phyloP scores from a whole-genome alignment of 2,113 vertebrate species.

The Corythoichthys intestinalis region DNA sequence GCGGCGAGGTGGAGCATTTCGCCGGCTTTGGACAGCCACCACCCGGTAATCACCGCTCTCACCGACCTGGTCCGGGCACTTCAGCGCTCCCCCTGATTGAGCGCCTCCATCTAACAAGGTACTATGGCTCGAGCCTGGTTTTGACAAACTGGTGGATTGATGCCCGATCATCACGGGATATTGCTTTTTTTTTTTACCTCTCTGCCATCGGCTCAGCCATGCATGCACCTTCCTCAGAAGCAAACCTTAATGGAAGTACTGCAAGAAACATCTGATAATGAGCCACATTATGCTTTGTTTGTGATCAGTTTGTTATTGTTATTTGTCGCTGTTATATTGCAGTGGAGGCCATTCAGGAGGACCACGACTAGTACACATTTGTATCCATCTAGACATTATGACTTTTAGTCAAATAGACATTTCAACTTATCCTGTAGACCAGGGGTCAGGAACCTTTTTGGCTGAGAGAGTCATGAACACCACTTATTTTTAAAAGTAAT shows the following conservation, averaged over 20 bases:
- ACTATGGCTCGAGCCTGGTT: conserved; percentile 71
- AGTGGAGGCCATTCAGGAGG: conserved; percentile 31
- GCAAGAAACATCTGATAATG: conserved; percentile 21
- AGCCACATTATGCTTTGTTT: neutral
- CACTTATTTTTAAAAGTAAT: no score
- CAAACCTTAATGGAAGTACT: conserved; percentile 27
- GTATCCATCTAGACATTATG: neutral
- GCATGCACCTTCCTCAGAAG: conserved; percentile 44
- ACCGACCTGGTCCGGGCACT: conserved; percentile 83
- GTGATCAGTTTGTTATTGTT: conserved; percentile 32
- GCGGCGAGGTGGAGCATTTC: conserved; percentile 92
- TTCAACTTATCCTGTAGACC: neutral
- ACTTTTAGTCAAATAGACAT: conserved; percentile 26
- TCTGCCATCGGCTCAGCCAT: conserved; percentile 40
- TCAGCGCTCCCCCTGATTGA: conserved; percentile 95
- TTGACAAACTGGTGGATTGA: conserved; percentile 71
- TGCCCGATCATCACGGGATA: conserved; percentile 70
- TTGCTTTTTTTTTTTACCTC: conserved; percentile 26
- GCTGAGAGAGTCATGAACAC: no score
- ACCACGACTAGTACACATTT: no score
- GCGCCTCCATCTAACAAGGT: conserved; percentile 99
- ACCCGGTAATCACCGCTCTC: conserved; percentile 98
- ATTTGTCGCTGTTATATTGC: conserved; percentile 45
- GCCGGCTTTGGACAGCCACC: conserved; percentile 84
- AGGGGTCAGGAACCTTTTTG: no score